Percentiles rank a stretch among this genome's conserved stretches.
Evolutionary conservation across 2,888 invertebrate species (phyloP).

Genomic region (Eledone cirrhosa): DNA sequence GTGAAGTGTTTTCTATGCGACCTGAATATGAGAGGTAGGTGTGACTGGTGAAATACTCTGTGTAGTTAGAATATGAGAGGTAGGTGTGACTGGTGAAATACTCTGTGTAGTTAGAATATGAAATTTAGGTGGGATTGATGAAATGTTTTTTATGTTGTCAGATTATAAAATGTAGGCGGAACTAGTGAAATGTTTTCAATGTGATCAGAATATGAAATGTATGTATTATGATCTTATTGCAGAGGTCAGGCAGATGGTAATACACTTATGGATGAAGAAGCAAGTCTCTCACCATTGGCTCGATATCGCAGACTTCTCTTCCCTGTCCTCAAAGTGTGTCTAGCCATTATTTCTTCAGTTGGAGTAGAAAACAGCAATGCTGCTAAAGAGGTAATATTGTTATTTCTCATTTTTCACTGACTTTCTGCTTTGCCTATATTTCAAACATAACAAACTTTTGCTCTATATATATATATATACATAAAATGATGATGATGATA

Average conservation of each 20-base stretch:
- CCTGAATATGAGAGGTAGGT: conserved; percentile 58
- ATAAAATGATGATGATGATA: no score
- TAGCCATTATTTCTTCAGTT: conserved; percentile 82
- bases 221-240: background rate
- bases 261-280: conserved; percentile 42
- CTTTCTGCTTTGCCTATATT: no score
- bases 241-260: conserved; percentile 3
- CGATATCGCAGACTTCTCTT: conserved; percentile 85
- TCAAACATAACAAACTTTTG: no score
- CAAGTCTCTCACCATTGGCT: conserved; percentile 72
- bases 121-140: conserved; percentile 50
- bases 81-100: no score
- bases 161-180: no score
- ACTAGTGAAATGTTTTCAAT: conserved; percentile 61
- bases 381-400: conserved; percentile 74
- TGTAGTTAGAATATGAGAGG: conserved; percentile 60
- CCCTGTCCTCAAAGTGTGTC: conserved; percentile 83
- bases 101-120: conserved; percentile 59
- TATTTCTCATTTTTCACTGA: background rate
- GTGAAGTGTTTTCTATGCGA: conserved; percentile 61
- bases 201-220: conserved; percentile 60
- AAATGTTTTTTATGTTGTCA: no score
- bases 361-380: conserved; percentile 86
- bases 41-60: no score
- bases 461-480: no score